Evolutionary conservation across 2,113 vertebrate species (phyloP).

Genomic region (Pao palembangensis): DNA sequence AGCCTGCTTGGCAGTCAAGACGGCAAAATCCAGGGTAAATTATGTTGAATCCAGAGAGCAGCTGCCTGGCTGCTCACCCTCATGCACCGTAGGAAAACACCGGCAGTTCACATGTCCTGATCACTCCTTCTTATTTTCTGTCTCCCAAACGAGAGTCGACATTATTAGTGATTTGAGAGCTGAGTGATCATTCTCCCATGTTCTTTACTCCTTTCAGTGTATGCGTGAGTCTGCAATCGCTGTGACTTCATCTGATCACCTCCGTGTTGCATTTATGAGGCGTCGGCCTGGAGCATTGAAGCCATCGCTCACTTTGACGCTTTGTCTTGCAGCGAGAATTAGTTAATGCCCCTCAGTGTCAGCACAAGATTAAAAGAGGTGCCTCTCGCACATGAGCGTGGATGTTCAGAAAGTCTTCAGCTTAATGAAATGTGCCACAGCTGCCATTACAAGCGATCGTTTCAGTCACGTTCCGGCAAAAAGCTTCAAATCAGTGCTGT

Average conservation of each 20-base stretch:
- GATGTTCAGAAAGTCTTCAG: conserved; percentile 1
- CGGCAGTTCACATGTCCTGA: no score
- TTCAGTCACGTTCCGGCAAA: not conserved
- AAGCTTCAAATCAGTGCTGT: not conserved
- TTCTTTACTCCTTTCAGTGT: conserved; percentile 15
- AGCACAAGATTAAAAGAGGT: conserved; percentile 28
- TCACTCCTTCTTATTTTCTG: no score
- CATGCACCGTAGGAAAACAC: conserved; percentile 28
- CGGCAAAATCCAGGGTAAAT: conserved; percentile 45
- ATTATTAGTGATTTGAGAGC: no score
- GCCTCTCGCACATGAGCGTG: conserved; percentile 8
- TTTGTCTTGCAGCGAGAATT: conserved; percentile 11
- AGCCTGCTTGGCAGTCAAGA: conserved; percentile 10
- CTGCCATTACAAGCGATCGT: not conserved
- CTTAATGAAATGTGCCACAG: conserved; percentile 9
- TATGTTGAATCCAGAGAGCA: conserved; percentile 44
- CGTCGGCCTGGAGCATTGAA: conserved; percentile 12
- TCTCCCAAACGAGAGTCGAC: no score
- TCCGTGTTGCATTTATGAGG: conserved; percentile 17
- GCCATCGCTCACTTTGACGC: conserved; percentile 24
- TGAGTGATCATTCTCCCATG: not conserved
- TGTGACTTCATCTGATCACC: conserved; percentile 34
- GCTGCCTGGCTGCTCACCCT: conserved; percentile 58
- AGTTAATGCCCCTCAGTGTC: conserved; percentile 19
- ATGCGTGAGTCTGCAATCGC: conserved; percentile 18